These are phyloP conservation scores for Rhinoraja longicauda DNA, from an alignment of 2,797 vertebrate species.

Conservation along the genomic window DNA sequence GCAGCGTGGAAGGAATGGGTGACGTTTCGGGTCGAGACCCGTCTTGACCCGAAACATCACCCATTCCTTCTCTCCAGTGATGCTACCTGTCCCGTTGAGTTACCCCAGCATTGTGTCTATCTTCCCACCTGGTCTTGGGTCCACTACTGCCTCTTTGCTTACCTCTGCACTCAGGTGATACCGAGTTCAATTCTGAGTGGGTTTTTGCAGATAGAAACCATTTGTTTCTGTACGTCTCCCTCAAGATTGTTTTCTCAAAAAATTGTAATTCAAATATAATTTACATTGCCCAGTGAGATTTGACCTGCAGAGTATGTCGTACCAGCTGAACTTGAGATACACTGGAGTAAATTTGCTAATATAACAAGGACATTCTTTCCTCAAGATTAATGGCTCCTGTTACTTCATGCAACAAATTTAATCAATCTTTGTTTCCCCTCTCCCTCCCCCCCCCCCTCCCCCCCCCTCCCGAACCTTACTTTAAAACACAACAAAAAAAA, in stretches of 20 bases:
- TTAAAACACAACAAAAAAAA: neutral
- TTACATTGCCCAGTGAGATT: neutral
- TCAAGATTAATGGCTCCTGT: constrained; percentile 17
- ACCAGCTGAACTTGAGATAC: constrained; percentile 3
- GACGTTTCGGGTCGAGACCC: no score
- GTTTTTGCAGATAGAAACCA: neutral
- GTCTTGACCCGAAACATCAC: no score
- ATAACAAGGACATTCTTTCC: neutral
- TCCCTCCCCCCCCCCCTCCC: no score
- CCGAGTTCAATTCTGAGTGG: no score
- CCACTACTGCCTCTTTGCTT: no score
- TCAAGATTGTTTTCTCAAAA: neutral
- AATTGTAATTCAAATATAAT: neutral
- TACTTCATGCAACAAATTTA: neutral
- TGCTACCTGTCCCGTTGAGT: no score
- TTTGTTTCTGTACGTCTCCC: neutral
- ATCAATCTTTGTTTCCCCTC: neutral
- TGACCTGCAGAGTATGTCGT: neutral
- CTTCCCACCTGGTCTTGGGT: neutral
- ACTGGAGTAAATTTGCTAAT: constrained; percentile 20
- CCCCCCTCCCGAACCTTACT: neutral
- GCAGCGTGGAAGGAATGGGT: no score
- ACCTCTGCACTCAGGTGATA: no score
- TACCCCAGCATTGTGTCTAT: no score
- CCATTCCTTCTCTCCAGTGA: neutral